Percentiles rank a stretch among this genome's conserved stretches.
Conservation (phyloP, 1,140 invertebrate species). For the Kradibia gibbosae region DNA sequence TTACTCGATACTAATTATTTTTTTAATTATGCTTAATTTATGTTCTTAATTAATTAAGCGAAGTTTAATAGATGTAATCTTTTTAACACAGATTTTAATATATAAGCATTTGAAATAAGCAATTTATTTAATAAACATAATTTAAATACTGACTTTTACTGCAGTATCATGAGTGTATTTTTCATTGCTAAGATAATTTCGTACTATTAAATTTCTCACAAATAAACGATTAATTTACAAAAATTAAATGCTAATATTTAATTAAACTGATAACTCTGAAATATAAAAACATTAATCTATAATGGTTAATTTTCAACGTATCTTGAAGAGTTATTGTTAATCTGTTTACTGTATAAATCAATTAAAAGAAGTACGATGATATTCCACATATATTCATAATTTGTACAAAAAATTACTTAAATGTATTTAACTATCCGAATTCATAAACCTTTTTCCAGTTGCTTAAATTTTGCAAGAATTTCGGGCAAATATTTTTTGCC, state of each 20-base stretch:
- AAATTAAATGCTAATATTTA: background rate
- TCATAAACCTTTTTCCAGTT: background rate
- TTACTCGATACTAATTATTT: no score
- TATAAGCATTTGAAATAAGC: no score
- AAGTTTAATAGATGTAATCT: no score
- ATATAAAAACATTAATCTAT: background rate
- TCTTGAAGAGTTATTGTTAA: background rate
- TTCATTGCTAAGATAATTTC: background rate
- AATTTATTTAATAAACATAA: no score
- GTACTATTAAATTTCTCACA: background rate
- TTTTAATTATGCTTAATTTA: no score
- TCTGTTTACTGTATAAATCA: background rate
- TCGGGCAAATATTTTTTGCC: background rate
- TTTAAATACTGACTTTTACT: background rate
- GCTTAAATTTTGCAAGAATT: background rate
- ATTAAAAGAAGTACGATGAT: background rate
- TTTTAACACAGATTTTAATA: no score
- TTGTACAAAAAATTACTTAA: background rate
- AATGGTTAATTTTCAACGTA: background rate
- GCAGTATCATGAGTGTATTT: background rate
- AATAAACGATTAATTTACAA: background rate
- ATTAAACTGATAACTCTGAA: no score
- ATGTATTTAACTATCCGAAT: background rate
- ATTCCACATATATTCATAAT: background rate
- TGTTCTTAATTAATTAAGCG: no score